These are phyloP conservation scores for Rotaria sp. DNA, from an alignment of 2,888 invertebrate species.

Conservation along the genomic window DNA sequence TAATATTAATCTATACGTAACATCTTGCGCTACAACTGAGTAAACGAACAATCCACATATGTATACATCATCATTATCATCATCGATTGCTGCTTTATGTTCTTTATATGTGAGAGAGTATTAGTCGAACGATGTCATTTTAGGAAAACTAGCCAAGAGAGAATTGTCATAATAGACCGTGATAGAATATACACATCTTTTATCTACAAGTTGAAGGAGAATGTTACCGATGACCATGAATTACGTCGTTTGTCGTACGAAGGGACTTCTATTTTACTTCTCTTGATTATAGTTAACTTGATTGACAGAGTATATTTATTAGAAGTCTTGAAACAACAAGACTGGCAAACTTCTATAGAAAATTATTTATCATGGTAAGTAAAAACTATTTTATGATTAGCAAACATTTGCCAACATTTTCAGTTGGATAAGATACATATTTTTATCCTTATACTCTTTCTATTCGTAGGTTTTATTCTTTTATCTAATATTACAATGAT, in stretches of 20 bases:
- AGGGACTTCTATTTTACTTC: neutral
- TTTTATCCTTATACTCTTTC: neutral
- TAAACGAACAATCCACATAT: neutral
- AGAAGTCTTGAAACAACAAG: neutral
- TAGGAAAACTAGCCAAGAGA: neutral
- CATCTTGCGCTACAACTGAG: neutral
- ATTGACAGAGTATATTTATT: neutral
- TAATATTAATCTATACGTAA: slow-evolving; percentile 12
- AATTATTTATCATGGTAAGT: neutral
- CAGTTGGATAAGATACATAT: neutral
- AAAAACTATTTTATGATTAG: neutral
- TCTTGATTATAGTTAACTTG: neutral
- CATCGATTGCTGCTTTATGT: neutral
- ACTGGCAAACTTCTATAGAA: no score
- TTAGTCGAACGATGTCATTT: neutral
- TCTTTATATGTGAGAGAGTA: slow-evolving; percentile 8
- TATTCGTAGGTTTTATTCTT: neutral
- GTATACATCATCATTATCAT: slow-evolving; percentile 4
- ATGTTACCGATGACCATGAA: neutral
- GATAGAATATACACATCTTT: neutral
- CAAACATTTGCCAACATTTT: neutral
- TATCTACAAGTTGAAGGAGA: neutral
- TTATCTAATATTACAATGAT: neutral
- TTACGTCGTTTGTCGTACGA: neutral
- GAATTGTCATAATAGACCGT: neutral